Conservation (phyloP, 2,113 vertebrate genomes). For the Sorex fumeus region DNA sequence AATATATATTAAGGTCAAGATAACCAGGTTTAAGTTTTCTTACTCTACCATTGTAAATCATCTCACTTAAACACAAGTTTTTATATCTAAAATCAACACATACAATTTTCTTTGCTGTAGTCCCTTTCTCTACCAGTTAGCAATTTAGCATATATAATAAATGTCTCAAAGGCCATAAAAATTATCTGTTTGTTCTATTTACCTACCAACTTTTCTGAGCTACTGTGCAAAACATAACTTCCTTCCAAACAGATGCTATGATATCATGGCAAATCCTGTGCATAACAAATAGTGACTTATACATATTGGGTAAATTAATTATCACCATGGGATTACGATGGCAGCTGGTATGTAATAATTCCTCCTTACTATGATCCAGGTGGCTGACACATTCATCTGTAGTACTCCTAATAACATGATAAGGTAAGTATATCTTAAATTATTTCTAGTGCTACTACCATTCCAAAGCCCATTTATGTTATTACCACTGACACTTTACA, state of each 20-base stretch:
- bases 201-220: neutral
- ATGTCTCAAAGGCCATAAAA: neutral
- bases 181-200: neutral
- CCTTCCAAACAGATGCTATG: neutral
- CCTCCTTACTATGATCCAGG: neutral
- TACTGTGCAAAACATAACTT: neutral
- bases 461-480: neutral
- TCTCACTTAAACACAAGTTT: neutral
- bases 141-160: neutral
- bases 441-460: neutral
- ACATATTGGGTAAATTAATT: neutral
- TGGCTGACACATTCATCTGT: neutral
- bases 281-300: neutral
- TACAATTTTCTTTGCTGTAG: neutral
- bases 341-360: neutral
- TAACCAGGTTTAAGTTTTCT: neutral
- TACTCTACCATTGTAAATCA: neutral
- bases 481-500: conserved; percentile 4
- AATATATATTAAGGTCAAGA: neutral
- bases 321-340: neutral
- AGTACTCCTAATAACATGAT: neutral
- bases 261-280: neutral
- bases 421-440: neutral
- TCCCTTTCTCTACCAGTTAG: neutral
- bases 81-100: neutral